These are phyloP conservation scores for Egretta garzetta DNA, from an alignment of 2,113 vertebrate species.

Conservation along the genomic window DNA sequence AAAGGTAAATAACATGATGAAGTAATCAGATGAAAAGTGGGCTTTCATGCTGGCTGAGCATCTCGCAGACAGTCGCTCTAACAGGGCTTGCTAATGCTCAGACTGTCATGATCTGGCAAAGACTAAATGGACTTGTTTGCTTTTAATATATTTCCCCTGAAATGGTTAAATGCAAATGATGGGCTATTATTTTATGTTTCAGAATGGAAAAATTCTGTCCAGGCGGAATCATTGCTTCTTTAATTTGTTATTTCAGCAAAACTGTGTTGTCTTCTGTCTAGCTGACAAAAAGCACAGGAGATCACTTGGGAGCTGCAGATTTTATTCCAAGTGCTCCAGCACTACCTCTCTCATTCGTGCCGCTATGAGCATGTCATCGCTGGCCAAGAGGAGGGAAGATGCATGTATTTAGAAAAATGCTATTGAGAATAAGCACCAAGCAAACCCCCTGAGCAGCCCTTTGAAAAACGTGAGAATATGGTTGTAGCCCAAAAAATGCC, in stretches of 20 bases:
- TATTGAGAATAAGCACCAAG: neutral
- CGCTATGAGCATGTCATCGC: neutral
- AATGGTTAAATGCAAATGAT: neutral
- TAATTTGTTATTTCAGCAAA: neutral
- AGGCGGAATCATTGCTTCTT: neutral
- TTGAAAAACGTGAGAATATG: neutral
- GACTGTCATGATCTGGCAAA: neutral
- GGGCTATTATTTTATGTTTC: neutral
- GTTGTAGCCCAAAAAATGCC: neutral
- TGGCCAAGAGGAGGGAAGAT: neutral
- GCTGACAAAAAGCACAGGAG: neutral
- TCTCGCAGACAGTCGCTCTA: neutral
- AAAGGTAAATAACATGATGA: conserved; percentile 41
- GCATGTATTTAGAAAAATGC: neutral
- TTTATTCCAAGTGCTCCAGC: neutral
- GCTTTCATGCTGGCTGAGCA: conserved; percentile 39
- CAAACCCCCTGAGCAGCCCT: neutral
- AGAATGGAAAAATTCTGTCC: neutral
- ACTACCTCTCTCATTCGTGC: neutral
- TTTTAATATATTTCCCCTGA: neutral
- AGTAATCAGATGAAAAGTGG: conserved; percentile 32
- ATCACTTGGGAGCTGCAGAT: neutral
- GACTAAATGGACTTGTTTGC: neutral
- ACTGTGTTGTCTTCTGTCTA: neutral
- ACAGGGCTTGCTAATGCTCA: neutral